Evolutionary conservation across 2,888 invertebrate genomes (phyloP).

Genomic region (Rugalucina vietnamica): DNA sequence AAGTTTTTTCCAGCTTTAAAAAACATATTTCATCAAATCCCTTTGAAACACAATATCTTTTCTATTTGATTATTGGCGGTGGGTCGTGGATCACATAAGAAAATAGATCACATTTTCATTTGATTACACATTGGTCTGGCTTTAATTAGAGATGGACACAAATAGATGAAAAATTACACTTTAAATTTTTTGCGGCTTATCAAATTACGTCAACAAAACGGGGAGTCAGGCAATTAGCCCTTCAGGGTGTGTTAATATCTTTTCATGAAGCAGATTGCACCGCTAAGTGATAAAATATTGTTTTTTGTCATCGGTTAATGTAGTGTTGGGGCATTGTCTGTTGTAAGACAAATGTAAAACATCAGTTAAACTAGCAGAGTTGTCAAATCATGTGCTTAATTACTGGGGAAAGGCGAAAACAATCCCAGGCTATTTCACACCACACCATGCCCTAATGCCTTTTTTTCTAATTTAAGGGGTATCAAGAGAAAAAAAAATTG

Average conservation of each 20-base stretch:
- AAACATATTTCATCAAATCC: constrained; percentile 3
- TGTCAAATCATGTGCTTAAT: background rate
- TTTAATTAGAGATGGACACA: constrained; percentile 4
- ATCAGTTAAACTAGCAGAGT: background rate
- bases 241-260: background rate
- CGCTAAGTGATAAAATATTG: background rate
- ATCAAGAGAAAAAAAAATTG: too few species aligned
- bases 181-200: background rate
- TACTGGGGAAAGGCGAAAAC: background rate
- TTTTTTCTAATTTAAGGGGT: constrained; percentile 2
- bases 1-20: background rate
- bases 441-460: background rate
- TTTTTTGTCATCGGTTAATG: background rate
- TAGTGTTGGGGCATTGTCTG: background rate
- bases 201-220: background rate
- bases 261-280: background rate
- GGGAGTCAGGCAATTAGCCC: background rate
- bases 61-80: background rate
- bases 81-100: background rate
- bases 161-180: background rate
- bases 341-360: constrained; percentile 1
- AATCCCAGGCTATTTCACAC: background rate
- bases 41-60: constrained; percentile 7
- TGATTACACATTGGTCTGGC: background rate
- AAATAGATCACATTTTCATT: constrained; percentile 4